These are phyloP conservation scores for Zootermopsis nevadensis DNA, from an alignment of 2,888 invertebrate genomes.

Conservation along the genomic window DNA sequence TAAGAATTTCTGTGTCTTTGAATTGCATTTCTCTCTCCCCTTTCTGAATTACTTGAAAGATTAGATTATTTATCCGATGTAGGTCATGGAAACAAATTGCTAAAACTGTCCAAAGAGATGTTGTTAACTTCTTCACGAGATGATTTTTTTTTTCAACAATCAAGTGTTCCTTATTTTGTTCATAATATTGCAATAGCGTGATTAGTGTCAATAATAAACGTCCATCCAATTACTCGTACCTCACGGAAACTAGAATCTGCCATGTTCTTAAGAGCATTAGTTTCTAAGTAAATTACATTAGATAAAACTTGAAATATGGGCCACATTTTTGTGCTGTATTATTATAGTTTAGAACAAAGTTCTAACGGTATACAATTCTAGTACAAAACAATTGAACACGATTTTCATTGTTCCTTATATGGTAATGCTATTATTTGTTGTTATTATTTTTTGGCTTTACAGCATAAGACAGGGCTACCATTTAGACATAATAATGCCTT, in stretches of 20 bases:
- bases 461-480: not conserved
- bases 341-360: not conserved
- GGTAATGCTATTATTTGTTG: not conserved
- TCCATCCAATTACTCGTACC: not conserved
- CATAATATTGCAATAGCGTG: not conserved
- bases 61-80: not conserved
- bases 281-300: not conserved
- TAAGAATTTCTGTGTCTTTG: too few species aligned
- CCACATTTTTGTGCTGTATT: not conserved
- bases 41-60: too few species aligned
- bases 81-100: not conserved
- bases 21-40: too few species aligned
- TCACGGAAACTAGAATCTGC: not conserved
- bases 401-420: constrained; percentile 7
- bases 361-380: constrained; percentile 7
- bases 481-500: not conserved
- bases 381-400: constrained; percentile 14
- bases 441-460: not conserved
- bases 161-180: not conserved
- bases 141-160: not conserved
- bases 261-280: not conserved
- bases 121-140: not conserved
- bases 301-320: constrained; percentile 10
- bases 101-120: not conserved
- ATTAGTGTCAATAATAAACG: constrained; percentile 8